Base-by-base conservation (phyloP, 2,797 vertebrate genomes). In the Steatocranus sp. region DNA sequence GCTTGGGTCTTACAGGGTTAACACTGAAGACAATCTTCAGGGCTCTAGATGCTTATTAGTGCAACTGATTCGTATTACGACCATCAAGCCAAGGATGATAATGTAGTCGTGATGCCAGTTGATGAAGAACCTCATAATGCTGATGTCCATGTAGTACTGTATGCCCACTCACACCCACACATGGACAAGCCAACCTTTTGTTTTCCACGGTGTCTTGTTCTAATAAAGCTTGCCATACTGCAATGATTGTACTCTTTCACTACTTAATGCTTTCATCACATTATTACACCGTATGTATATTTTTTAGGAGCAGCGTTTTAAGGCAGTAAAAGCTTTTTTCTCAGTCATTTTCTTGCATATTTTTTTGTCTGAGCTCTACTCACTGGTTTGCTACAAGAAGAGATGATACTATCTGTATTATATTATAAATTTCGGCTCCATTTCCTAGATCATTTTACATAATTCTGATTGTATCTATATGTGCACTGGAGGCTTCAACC, bases 241-340 rank as follows among this genome's bases (percentile, higher is more conserved):
- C 48, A 48, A 73, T 14, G 17, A n/a, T n/a, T 30, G 2, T 30
- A 2, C 66, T 48, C 10, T 48, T 73, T 48, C 41, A 48, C 27
- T 18, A 48, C 32, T 73, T 48, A 18, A 3, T 4, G 43, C 3
- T 48, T 73, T 48, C 25, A 12, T 70, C 41, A 70, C 15, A 25
- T 48, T 73, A 48, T 48, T 48, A 73, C 17, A n/a, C 17, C 1
- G n/a, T 15, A 1, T 70, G 23, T 18, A 46, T 27, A 17, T 46
- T 70, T 70, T 63, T 46, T 46, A 46, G 41, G 4, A 70, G 0
- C 0, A 2, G 43, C 2, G 0, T 48, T 27, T 70, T 18, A 46
- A 70, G 38, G 23, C 23, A 46, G 23, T 70, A 30, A 70, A 46
- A 70, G 25, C 25, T 46, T 30, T 73, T 70, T 30, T 30, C 17